phyloP scores from a whole-genome alignment of 2,888 invertebrate species.

The Adineta ricciae region DNA sequence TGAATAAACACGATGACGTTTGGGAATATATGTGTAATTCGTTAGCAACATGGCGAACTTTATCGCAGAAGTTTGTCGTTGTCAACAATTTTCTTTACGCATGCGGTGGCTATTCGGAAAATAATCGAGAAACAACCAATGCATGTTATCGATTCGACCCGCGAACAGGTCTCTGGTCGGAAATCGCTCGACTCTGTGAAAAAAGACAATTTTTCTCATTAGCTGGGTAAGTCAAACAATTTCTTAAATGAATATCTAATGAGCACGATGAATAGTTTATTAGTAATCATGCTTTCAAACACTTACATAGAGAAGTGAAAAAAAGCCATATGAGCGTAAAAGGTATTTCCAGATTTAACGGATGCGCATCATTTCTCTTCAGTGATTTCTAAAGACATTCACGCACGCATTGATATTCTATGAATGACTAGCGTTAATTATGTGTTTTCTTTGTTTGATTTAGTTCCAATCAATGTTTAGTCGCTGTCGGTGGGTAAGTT shows the following conservation, averaged over 20 bases:
- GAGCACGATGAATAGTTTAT: no score
- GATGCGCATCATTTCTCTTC: not conserved
- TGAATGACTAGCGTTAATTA: no score
- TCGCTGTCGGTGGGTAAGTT: slow-evolving; percentile 30
- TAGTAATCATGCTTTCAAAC: no score
- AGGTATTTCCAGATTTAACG: no score
- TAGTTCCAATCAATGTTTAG: slow-evolving; percentile 23
- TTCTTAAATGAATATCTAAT: no score
- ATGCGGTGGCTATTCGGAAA: slow-evolving; percentile 33
- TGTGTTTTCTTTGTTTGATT: not conserved
- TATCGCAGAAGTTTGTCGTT: slow-evolving; percentile 33
- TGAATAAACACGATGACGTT: slow-evolving; percentile 29
- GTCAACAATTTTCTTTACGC: slow-evolving; percentile 33
- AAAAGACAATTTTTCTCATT: slow-evolving; percentile 34
- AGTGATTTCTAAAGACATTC: no score
- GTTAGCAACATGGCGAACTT: slow-evolving; percentile 27
- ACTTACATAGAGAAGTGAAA: no score
- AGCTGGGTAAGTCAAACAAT: not conserved
- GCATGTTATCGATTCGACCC: slow-evolving; percentile 33
- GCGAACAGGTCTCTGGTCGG: slow-evolving; percentile 23
- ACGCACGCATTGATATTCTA: no score
- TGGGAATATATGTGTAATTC: slow-evolving; percentile 34
- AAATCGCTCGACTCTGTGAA: slow-evolving; percentile 29
- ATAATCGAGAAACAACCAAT: slow-evolving; percentile 30
- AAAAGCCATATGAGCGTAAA: no score